These are phyloP conservation scores for Atlantisia rogersi DNA, from an alignment of 2,113 vertebrate genomes.

Conservation along the genomic window DNA sequence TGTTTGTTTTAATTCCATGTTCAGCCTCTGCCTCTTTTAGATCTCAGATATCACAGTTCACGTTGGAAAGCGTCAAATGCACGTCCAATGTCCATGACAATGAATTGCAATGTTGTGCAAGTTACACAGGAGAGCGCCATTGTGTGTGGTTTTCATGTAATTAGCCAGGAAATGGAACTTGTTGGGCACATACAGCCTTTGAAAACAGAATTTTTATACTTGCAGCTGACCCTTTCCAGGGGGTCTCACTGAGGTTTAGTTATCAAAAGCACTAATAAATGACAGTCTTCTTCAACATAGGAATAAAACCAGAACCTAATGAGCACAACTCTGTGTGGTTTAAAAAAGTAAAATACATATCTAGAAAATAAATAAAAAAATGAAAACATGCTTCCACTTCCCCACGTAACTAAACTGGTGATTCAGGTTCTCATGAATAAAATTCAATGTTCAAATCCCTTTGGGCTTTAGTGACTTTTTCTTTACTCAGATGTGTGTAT, in stretches of 20 bases:
- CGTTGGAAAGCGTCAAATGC: background rate
- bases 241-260: background rate
- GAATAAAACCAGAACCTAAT: background rate
- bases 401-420: background rate
- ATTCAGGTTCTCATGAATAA: background rate
- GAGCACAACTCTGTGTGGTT: background rate
- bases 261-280: background rate
- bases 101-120: conserved; percentile 43
- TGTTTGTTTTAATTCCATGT: background rate
- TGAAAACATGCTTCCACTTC: background rate
- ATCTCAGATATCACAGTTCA: background rate
- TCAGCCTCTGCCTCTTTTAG: background rate
- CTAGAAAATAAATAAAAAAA: background rate
- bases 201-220: background rate
- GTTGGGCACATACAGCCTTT: background rate
- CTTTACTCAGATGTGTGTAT: background rate
- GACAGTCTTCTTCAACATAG: background rate
- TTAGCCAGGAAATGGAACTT: conserved; percentile 5
- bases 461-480: background rate
- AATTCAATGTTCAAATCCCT: background rate
- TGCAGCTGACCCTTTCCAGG: background rate
- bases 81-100: background rate
- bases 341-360: background rate
- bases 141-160: conserved; percentile 42
- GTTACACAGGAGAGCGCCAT: conserved; percentile 68